Base-by-base conservation (phyloP, 2,888 invertebrate species). In the Synanthedon formicaeformis region DNA sequence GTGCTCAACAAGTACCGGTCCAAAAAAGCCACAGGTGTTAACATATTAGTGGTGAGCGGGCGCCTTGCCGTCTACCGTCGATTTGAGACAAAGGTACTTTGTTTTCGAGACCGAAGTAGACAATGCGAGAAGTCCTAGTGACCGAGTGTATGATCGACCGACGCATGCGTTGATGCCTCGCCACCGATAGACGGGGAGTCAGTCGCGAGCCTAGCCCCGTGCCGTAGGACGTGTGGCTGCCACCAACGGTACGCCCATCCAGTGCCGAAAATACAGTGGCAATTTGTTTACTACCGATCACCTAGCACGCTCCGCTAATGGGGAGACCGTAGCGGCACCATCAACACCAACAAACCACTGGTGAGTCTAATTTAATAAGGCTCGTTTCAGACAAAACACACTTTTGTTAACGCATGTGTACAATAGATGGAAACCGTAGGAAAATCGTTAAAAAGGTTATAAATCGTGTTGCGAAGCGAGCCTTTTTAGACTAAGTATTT, bases 111-210 rank as follows among this genome's bases (percentile, higher is more conserved):
- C 67, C 60, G 63, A 66, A 74, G 65, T 66, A 50, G 27, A 50
- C 50, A 40, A 50, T 27, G 13, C 27, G 68, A 69, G 67, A 69
- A 81, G 82, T 50, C 86, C 86, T 81, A 86, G 69, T 86, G 86
- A 85, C 86, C 85, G 85, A 86, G 73, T 85, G 77, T 67, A 68
- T 62, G 68, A 86, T 86, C 86, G 86, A 86, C 85, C 82, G 77
- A 67, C 84, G 86, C 84, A 79, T 70, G 86, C 86, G 84, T 69
- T 67, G 54, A 53, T 12, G 45, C 57, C 57, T 57, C 51, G 55
- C 58, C 55, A 55, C 66, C 64, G 60, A 65, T 60, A 14, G 45
- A 55, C 66, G 64, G 60, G 65, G 45, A 64, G 63, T 57, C 77
- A 80, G 79, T 80, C 74, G 67, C 64, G 60, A 58, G 60, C 57